phyloP scores from a whole-genome alignment of 1,140 invertebrate species.

The Drosophila lacertosa region DNA sequence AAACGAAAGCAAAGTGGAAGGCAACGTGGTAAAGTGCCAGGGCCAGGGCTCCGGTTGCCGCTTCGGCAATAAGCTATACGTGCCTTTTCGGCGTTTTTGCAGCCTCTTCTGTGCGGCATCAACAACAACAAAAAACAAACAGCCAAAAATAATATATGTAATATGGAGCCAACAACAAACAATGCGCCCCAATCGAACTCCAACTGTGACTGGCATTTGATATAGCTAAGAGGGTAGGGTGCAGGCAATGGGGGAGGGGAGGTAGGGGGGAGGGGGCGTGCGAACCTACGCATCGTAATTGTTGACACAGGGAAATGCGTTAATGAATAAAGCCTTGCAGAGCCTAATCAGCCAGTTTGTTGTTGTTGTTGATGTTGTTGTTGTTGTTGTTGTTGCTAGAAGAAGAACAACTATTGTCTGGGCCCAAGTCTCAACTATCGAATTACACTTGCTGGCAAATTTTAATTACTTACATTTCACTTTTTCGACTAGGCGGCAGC shows the following conservation, averaged over 20 bases:
- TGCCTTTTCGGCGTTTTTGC: constrained; percentile 77
- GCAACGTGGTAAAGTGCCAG: constrained; percentile 75
- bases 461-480: constrained; percentile 81
- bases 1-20: constrained; percentile 73
- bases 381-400: too few relatives aligned
- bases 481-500: constrained; percentile 69
- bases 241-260: too few relatives aligned
- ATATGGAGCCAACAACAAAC: too few relatives aligned
- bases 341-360: constrained; percentile 41
- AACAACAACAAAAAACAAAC: constrained; percentile 47
- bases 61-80: constrained; percentile 74
- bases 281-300: constrained; percentile 30
- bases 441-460: constrained; percentile 54
- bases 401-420: constrained; percentile 16
- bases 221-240: neutral
- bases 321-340: constrained; percentile 31
- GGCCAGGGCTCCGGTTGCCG: constrained; percentile 56
- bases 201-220: neutral
- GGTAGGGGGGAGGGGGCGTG: too few relatives aligned
- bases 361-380: too few relatives aligned
- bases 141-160: constrained; percentile 60
- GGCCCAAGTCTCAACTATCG: constrained; percentile 42
- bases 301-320: constrained; percentile 22
- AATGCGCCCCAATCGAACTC: too few relatives aligned
- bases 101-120: constrained; percentile 63